Percentiles rank a stretch among this genome's conserved stretches.
These are phyloP conservation scores for Tortrix viridana DNA, from an alignment of 2,888 invertebrate species.

Conservation along the genomic window DNA sequence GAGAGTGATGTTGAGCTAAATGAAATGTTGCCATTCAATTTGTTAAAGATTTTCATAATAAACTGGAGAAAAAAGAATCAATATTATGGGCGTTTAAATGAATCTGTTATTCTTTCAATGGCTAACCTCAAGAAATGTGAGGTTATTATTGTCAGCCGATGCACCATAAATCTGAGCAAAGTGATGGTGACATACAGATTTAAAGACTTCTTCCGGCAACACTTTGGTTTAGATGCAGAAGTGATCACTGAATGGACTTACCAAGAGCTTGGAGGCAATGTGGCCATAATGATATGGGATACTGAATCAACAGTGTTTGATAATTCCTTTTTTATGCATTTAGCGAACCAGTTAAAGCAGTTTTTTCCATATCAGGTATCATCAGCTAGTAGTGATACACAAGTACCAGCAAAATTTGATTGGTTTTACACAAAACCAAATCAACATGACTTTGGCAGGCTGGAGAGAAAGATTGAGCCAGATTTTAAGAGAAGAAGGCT, in stretches of 20 bases:
- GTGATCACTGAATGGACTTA: constrained; percentile 24
- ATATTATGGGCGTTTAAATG: constrained; percentile 29
- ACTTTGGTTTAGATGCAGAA: constrained; percentile 22
- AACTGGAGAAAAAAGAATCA: constrained; percentile 31
- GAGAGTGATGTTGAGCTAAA: constrained; percentile 2
- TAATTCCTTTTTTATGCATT: constrained; percentile 12
- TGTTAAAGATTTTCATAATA: constrained; percentile 18
- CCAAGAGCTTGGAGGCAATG: constrained; percentile 29
- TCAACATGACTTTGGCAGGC: constrained; percentile 16
- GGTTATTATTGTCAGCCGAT: constrained; percentile 15
- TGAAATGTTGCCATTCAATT: constrained; percentile 23
- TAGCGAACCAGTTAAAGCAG: constrained; percentile 16
- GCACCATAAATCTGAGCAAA: constrained; percentile 20
- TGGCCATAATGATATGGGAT: constrained; percentile 32
- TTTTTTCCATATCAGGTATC: constrained; percentile 29
- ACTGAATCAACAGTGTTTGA: constrained; percentile 30
- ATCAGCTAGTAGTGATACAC: constrained; percentile 14
- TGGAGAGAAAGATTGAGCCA: constrained; percentile 15
- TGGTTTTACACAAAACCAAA: constrained; percentile 33
- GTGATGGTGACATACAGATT: constrained; percentile 23
- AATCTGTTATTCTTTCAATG: constrained; percentile 24
- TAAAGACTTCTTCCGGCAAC: constrained; percentile 28
- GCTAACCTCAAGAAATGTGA: constrained; percentile 25
- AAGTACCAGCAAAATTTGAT: constrained; percentile 20
- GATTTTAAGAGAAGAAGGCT: constrained; percentile 26